These are phyloP conservation scores for Cyclophora albipunctata DNA, from an alignment of 2,888 invertebrate species.

Conservation along the genomic window DNA sequence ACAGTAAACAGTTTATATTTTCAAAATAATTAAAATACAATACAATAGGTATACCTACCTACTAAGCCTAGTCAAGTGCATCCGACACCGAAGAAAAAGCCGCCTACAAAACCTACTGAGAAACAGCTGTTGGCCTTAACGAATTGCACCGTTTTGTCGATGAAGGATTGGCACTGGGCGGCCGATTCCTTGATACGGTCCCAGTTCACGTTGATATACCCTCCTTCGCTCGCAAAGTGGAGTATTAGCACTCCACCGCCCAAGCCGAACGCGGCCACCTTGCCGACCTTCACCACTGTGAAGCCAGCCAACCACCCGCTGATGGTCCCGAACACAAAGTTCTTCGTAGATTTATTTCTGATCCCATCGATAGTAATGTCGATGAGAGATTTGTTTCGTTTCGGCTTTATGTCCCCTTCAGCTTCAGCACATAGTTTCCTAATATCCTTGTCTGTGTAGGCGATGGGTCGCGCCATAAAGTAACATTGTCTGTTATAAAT, in stretches of 20 bases:
- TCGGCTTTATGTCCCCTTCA: constrained; percentile 29
- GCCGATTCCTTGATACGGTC: constrained; percentile 84
- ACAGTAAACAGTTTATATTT: too few species aligned
- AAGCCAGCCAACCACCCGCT: constrained; percentile 82
- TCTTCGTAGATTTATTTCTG: constrained; percentile 39
- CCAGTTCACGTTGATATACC: constrained; percentile 93
- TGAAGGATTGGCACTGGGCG: constrained; percentile 81
- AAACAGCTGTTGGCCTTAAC: constrained; percentile 80
- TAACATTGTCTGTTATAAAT: constrained; percentile 21
- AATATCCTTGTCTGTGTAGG: constrained; percentile 29
- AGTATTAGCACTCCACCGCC: constrained; percentile 91
- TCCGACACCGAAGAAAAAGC: constrained; percentile 88
- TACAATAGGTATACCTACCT: too few species aligned
- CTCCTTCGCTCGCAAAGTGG: constrained; percentile 90
- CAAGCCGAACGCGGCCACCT: constrained; percentile 89
- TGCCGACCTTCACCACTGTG: constrained; percentile 87
- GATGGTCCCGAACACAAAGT: constrained; percentile 46
- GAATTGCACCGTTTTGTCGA: constrained; percentile 80
- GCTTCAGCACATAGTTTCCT: constrained; percentile 20
- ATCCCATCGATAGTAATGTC: constrained; percentile 39
- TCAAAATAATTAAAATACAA: too few species aligned
- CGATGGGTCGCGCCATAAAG: constrained; percentile 51
- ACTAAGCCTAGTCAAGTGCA: constrained; percentile 52
- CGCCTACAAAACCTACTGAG: constrained; percentile 87
- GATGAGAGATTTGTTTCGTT: constrained; percentile 30